Percentiles rank a stretch among this genome's conserved stretches.
These are phyloP conservation scores for Zonitis immaculata DNA, from an alignment of 2,888 invertebrate species.

Conservation along the genomic window DNA sequence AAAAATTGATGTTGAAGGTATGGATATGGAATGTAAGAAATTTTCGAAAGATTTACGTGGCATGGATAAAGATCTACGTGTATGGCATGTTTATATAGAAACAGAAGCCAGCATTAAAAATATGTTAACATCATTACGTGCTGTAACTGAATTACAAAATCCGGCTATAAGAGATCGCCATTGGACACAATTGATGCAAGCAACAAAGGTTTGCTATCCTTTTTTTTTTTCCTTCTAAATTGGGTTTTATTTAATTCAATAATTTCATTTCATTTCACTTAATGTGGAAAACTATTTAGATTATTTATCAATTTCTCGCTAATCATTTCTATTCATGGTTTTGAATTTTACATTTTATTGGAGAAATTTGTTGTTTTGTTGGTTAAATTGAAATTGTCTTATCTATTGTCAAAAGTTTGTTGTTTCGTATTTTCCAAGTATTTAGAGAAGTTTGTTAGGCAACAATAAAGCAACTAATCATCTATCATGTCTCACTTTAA, in stretches of 20 bases:
- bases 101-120: constrained; percentile 83
- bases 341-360: no score
- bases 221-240: background rate
- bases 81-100: constrained; percentile 73
- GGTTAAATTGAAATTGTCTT: no score
- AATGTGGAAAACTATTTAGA: no score
- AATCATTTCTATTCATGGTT: no score
- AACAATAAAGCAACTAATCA: no score
- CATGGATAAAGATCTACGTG: constrained; percentile 75
- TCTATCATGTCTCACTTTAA: no score
- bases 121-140: constrained; percentile 86
- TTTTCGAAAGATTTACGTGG: constrained; percentile 79
- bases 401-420: no score
- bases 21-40: constrained; percentile 90
- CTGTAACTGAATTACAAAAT: constrained; percentile 91
- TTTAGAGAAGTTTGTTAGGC: no score
- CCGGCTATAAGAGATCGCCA: constrained; percentile 90
- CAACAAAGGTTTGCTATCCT: constrained; percentile 70
- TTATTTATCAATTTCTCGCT: no score
- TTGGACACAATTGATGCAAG: constrained; percentile 91
- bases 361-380: no score
- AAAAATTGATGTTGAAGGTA: constrained; percentile 87
- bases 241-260: background rate
- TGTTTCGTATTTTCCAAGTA: no score
- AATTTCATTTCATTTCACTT: background rate